These are phyloP conservation scores for Myathropa florea DNA, from an alignment of 2,888 invertebrate genomes.

Conservation along the genomic window DNA sequence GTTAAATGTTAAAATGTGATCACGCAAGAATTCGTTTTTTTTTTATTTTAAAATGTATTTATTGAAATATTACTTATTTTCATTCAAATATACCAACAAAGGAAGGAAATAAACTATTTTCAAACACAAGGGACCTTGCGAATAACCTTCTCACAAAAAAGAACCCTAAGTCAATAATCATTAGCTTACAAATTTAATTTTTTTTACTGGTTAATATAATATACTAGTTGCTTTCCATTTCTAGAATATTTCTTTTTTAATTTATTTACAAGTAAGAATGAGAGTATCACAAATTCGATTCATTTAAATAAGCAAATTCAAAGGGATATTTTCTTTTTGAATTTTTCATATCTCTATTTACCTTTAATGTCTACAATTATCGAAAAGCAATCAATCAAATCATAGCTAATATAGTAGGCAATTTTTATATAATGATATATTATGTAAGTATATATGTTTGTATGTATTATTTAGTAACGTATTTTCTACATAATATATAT, in stretches of 20 bases:
- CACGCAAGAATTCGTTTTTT: not conserved
- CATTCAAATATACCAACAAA: conserved; percentile 41
- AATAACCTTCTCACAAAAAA: conserved; percentile 26
- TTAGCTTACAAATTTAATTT: conserved; percentile 19
- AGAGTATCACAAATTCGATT: conserved; percentile 61
- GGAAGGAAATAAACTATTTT: conserved; percentile 44
- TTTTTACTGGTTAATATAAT: conserved; percentile 14
- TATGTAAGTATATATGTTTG: conserved; percentile 35
- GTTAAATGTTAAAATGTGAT: no score
- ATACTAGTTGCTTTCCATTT: not conserved
- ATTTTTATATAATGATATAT: conserved; percentile 56
- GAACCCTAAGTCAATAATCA: conserved; percentile 1
- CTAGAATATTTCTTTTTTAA: conserved; percentile 15
- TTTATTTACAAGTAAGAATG: conserved; percentile 49
- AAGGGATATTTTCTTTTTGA: conserved; percentile 15
- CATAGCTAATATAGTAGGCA: conserved; percentile 53
- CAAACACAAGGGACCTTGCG: conserved; percentile 38
- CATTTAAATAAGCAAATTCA: conserved; percentile 27
- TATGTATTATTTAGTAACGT: conserved; percentile 58
- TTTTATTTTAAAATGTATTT: conserved; percentile 30
- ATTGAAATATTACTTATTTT: conserved; percentile 39
- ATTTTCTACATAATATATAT: conserved; percentile 57
- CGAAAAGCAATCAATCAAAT: conserved; percentile 57
- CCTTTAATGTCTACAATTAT: conserved; percentile 59
- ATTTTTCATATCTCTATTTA: conserved; percentile 68